A percentile compares a stretch with the other conserved stretches of the same genome.
These are phyloP conservation scores for Mesodorylaimus sp. DNA, from an alignment of 2,888 invertebrate species.

Conservation along the genomic window DNA sequence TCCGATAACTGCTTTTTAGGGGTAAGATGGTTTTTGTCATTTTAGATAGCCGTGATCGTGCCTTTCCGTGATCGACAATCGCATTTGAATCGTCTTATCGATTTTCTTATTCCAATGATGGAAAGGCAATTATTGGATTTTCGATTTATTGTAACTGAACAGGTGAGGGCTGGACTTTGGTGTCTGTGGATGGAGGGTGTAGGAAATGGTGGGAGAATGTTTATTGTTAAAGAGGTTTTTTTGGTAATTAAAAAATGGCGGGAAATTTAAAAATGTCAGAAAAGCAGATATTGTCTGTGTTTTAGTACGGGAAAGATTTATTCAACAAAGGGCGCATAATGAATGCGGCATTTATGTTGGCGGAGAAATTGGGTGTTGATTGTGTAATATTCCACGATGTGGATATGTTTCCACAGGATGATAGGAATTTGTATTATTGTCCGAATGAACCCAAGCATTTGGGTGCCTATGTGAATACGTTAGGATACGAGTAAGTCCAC, in stretches of 20 bases:
- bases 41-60: too few relatives aligned
- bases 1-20: too few relatives aligned
- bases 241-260: not conserved
- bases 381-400: slow-evolving; percentile 31
- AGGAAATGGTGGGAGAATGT: too few relatives aligned
- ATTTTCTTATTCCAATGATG: too few relatives aligned
- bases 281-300: not conserved
- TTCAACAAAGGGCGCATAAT: slow-evolving; percentile 29
- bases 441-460: slow-evolving; percentile 32
- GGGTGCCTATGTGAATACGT: slow-evolving; percentile 33
- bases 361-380: slow-evolving; percentile 19
- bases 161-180: too few relatives aligned
- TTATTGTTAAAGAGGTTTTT: too few relatives aligned
- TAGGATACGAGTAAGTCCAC: slow-evolving; percentile 34
- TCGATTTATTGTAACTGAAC: too few relatives aligned
- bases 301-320: slow-evolving; percentile 3
- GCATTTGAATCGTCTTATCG: too few relatives aligned
- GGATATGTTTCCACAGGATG: slow-evolving; percentile 36
- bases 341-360: slow-evolving; percentile 27
- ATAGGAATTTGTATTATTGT: slow-evolving; percentile 34
- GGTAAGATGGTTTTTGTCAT: not conserved
- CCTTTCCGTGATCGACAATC: too few relatives aligned
- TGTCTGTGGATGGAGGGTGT: too few relatives aligned
- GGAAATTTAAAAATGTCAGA: too few relatives aligned
- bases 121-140: too few relatives aligned